Conservation (phyloP, 2,797 vertebrate species). For the Danio kyathit region DNA sequence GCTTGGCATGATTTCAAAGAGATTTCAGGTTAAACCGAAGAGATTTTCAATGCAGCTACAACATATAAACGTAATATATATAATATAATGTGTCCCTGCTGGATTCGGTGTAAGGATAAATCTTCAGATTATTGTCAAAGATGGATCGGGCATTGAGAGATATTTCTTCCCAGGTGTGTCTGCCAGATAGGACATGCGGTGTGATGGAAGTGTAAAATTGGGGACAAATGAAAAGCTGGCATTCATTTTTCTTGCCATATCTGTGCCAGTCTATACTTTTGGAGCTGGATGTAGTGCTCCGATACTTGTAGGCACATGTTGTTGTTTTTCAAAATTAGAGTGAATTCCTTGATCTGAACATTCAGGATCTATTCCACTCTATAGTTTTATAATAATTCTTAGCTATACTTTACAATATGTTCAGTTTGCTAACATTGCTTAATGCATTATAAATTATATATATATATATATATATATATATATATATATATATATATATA, state of each 20-base stretch:
- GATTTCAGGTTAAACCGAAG: not conserved
- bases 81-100: slow-evolving; percentile 19
- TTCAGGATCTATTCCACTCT: no score
- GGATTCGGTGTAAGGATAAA: not conserved
- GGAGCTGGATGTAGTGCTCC: not conserved
- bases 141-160: not conserved
- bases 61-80: not conserved
- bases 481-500: no score
- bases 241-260: not conserved
- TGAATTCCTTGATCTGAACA: no score
- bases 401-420: no score
- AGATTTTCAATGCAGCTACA: not conserved
- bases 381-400: no score
- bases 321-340: not conserved
- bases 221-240: not conserved
- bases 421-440: no score
- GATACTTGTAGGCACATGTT: not conserved
- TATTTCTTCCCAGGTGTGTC: not conserved
- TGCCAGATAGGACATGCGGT: not conserved
- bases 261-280: not conserved
- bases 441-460: no score
- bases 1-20: not conserved
- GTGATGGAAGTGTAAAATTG: not conserved
- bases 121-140: not conserved
- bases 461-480: no score